These are phyloP conservation scores for Tenualosa thibaudeaui DNA, from an alignment of 2,797 vertebrate species.

Conservation along the genomic window DNA sequence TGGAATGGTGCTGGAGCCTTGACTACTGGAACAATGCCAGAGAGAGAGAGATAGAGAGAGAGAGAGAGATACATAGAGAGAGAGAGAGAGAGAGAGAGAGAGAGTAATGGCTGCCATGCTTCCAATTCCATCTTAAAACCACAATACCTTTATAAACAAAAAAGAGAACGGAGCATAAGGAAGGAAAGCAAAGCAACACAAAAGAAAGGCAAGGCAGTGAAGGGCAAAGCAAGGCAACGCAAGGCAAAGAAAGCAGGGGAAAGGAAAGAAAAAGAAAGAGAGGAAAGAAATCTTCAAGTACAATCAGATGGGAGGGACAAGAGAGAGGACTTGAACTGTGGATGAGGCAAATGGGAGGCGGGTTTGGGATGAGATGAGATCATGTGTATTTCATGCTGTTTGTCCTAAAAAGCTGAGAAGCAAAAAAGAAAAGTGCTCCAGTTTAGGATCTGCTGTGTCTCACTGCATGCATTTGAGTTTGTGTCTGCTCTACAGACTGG, in stretches of 20 bases:
- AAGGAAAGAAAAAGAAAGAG: neutral
- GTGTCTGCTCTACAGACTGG: constrained; percentile 58
- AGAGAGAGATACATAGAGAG: neutral
- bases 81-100: neutral
- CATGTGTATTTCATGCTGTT: constrained; percentile 34
- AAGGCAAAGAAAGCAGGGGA: neutral
- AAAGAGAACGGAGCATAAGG: neutral
- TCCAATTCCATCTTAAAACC: neutral
- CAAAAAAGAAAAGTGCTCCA: constrained; percentile 35
- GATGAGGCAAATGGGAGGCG: neutral
- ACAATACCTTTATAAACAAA: neutral
- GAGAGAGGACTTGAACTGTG: neutral
- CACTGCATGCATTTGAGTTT: constrained; percentile 72
- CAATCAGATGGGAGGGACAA: neutral
- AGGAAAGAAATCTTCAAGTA: neutral
- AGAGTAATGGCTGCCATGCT: neutral
- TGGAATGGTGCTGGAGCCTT: constrained; percentile 48
- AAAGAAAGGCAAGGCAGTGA: neutral
- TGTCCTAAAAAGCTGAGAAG: neutral
- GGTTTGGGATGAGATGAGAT: neutral
- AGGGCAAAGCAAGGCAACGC: no score
- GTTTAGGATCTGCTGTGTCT: constrained; percentile 53
- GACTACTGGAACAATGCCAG: constrained; percentile 15
- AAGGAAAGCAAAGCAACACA: no score
- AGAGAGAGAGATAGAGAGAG: neutral